Conservation (phyloP, 1,140 invertebrate species). For the Halesus radiatus region DNA sequence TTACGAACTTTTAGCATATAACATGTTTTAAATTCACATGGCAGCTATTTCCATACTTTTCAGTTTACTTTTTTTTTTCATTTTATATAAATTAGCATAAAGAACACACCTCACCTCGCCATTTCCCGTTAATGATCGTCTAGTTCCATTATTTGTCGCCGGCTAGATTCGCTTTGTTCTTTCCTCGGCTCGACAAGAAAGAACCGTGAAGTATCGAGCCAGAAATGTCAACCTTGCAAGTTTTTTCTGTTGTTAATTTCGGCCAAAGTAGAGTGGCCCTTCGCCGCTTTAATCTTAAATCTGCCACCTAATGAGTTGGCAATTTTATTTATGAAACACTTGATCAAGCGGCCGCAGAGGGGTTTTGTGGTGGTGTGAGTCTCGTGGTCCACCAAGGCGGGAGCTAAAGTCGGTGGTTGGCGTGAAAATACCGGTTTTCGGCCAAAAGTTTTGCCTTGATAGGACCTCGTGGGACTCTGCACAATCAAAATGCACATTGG, state of each 20-base stretch:
- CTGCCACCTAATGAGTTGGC: constrained; percentile 41
- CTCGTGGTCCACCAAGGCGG: background rate
- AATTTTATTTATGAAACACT: constrained; percentile 47
- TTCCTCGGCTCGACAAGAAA: constrained; percentile 1
- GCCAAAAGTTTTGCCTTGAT: constrained; percentile 15
- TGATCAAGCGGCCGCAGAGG: background rate
- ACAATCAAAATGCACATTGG: no score
- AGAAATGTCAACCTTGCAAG: constrained; percentile 17
- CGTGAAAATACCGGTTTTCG: constrained; percentile 3
- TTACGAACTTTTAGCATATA: no score
- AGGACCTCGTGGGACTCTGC: background rate
- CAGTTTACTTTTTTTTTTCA: no score
- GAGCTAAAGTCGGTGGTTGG: background rate
- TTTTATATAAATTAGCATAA: background rate
- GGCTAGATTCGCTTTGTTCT: constrained; percentile 14
- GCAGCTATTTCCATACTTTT: no score
- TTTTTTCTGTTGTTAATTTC: constrained; percentile 5
- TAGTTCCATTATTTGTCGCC: background rate
- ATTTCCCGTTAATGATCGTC: constrained; percentile 6
- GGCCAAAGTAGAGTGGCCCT: background rate
- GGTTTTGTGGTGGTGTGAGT: background rate
- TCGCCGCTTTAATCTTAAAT: constrained; percentile 41
- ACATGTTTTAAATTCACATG: no score
- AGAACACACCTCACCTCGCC: background rate
- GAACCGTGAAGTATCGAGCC: background rate